Evolutionary conservation across 2,113 vertebrate species (phyloP).

Genomic region (Chauna torquata): DNA sequence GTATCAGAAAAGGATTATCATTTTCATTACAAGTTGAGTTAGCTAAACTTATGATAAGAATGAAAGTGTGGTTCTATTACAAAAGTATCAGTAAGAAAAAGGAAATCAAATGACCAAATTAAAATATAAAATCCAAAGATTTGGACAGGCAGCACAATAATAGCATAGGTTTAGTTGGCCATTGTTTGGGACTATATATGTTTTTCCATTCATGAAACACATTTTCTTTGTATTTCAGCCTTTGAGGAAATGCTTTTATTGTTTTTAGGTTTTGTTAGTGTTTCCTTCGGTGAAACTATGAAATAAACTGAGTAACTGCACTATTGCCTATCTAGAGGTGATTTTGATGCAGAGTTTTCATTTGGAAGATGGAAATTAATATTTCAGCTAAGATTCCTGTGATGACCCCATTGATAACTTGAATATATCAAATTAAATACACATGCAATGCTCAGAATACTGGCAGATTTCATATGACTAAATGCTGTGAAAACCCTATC

Average conservation of each 20-base stretch:
- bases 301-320: not conserved
- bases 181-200: not conserved
- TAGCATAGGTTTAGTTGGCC: not conserved
- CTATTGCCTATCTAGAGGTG: not conserved
- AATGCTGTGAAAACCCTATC: not conserved
- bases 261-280: not conserved
- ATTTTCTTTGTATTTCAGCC: not conserved
- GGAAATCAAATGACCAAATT: not conserved
- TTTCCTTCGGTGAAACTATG: not conserved
- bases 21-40: not conserved
- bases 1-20: not conserved
- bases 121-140: not conserved
- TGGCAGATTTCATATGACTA: not conserved
- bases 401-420: not conserved
- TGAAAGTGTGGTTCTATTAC: not conserved
- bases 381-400: not conserved
- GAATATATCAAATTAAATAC: not conserved
- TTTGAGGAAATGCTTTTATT: not conserved
- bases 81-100: not conserved
- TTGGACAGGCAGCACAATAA: not conserved
- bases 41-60: not conserved
- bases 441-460: not conserved
- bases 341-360: not conserved
- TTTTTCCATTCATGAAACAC: not conserved
- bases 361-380: not conserved